These are phyloP conservation scores for Brachystomella parvula DNA, from an alignment of 1,140 invertebrate species.

Conservation along the genomic window DNA sequence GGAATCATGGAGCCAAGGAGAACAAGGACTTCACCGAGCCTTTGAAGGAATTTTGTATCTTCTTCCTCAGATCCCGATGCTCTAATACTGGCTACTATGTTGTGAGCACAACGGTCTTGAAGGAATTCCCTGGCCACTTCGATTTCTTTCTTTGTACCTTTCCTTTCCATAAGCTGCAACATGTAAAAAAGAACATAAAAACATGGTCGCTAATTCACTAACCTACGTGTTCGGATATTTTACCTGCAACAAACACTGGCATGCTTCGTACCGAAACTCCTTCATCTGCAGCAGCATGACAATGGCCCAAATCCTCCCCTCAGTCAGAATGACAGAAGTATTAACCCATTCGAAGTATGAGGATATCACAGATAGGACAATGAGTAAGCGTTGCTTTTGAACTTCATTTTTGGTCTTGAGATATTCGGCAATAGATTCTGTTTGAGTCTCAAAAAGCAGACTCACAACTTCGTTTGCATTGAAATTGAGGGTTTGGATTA, in stretches of 20 bases:
- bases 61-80: background rate
- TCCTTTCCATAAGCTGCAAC: background rate
- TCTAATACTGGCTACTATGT: background rate
- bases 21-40: background rate
- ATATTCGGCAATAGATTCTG: background rate
- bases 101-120: background rate
- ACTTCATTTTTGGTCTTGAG: background rate
- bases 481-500: background rate
- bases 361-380: background rate
- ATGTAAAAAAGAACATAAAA: too few species aligned
- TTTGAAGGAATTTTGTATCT: background rate
- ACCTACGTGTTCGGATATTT: too few species aligned
- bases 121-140: background rate
- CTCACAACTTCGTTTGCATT: background rate
- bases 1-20: background rate
- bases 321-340: background rate
- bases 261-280: background rate
- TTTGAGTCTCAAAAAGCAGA: background rate
- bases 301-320: background rate
- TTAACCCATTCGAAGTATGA: conserved; percentile 3
- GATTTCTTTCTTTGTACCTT: background rate
- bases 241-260: background rate
- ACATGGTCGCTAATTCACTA: too few species aligned
- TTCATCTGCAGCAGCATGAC: background rate
- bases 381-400: background rate